Percentiles rank a stretch among this genome's conserved stretches.
Conservation (phyloP, 2,888 invertebrate species). For the Nymphalis c-album region DNA sequence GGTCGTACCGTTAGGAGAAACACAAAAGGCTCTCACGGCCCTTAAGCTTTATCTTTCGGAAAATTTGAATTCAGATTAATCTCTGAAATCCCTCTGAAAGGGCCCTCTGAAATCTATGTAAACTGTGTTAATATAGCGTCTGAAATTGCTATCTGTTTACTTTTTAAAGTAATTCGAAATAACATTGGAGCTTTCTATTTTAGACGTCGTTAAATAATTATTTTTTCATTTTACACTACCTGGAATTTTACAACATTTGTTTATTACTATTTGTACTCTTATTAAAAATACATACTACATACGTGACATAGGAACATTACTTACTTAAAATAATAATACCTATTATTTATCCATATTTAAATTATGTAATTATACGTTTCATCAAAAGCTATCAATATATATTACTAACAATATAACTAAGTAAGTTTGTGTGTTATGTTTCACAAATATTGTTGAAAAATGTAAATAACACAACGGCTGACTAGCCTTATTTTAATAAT, state of each 20-base stretch:
- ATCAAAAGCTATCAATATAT: no score
- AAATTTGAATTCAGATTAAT: slow-evolving; percentile 64
- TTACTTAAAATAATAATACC: no score
- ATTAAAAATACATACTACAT: background rate
- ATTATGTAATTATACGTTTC: no score
- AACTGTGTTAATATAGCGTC: slow-evolving; percentile 52
- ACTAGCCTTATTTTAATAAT: no score
- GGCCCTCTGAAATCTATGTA: slow-evolving; percentile 53
- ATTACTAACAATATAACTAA: no score
- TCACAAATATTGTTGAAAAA: no score
- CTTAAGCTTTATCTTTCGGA: slow-evolving; percentile 67
- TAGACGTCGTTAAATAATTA: slow-evolving; percentile 1
- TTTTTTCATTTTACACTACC: background rate
- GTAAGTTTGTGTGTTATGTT: no score
- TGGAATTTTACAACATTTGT: background rate
- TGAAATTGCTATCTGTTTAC: slow-evolving; percentile 47
- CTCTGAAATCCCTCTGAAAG: no score
- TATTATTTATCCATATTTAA: no score
- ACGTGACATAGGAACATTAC: no score
- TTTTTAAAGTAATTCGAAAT: slow-evolving; percentile 28
- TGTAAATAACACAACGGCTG: no score
- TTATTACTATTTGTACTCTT: background rate
- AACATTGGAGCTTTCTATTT: slow-evolving; percentile 26
- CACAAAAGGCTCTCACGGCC: slow-evolving; percentile 47
- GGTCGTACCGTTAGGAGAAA: slow-evolving; percentile 9